Evolutionary conservation across 2,113 vertebrate species (phyloP), one percentile per base, ranked within the genome.

Genomic region (Ascaphus truei): DNA sequence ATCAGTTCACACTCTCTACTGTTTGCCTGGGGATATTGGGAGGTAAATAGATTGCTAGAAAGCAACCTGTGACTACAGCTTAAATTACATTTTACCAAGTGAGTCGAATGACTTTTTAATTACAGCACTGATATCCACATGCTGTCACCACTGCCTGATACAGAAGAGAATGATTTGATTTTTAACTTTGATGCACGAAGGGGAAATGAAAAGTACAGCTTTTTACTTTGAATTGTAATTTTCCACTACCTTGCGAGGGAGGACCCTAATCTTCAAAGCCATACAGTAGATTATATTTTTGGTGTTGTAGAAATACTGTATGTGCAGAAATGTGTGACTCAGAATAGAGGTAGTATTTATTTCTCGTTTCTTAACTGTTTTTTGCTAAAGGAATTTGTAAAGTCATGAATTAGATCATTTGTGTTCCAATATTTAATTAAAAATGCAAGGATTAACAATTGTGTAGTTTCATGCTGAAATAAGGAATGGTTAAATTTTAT

Each of bases 21-120:
- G 78, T 73, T 81, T 80, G 86, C 85, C 88, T 86, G 81, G 85
- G 86, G 83, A 89, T 73, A 76, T 88, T 86, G 81, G 72, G 81
- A 68, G 84, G 83, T 88, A 90, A 90, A 90, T 85, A 89, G 82
- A 89, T 88, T 89, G 85, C 84, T 86, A 84, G 79, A 82, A 89
- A 89, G 80, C 77, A 81, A 77, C 76, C 78, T 85, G 83, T 79
- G 82, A 86, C 84, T 87, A 82, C 79, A 82, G 83, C 77, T 89
- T 86, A 88, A 90, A 89, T 91, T 89, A 83, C 80, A 87, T 87
- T 84, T 90, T 85, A 86, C 81, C 78, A 81, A 84, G 79, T 83
- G 81, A 88, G 84, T 73, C 84, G 84, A 84, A 82, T 88, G 86
- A 79, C 77, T 90, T 90, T 92, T 91, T 88, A 90, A 91, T 91